These are phyloP conservation scores for Balaenoptera acutorostrata DNA, from an alignment of 2,113 vertebrate genomes.

Conservation along the genomic window DNA sequence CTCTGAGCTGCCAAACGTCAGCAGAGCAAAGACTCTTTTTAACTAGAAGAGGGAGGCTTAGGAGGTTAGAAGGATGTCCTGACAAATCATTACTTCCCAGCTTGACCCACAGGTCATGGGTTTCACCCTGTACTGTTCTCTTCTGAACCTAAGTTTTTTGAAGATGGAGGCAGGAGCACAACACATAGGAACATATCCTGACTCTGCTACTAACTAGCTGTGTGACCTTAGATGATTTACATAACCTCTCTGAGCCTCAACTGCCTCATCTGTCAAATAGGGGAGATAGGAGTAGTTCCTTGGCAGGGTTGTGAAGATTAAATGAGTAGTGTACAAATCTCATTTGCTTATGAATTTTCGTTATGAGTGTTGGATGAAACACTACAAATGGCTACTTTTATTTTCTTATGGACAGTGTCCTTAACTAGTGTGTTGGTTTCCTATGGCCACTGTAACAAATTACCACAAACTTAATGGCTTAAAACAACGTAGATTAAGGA, in stretches of 20 bases:
- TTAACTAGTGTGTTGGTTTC: not conserved
- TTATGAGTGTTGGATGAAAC: too few relatives aligned
- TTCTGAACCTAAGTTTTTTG: not conserved
- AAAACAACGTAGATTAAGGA: not conserved
- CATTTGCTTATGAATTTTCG: too few relatives aligned
- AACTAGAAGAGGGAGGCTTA: not conserved
- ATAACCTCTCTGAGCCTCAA: not conserved
- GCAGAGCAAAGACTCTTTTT: not conserved
- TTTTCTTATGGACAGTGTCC: not conserved
- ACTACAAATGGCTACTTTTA: rapidly evolving
- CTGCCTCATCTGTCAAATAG: not conserved
- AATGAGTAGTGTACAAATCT: not conserved
- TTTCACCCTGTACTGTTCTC: not conserved
- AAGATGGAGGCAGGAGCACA: not conserved
- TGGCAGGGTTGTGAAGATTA: not conserved
- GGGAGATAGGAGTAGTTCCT: not conserved
- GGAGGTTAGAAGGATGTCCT: not conserved
- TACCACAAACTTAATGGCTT: too few relatives aligned
- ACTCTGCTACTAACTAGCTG: not conserved
- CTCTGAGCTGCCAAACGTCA: constrained; percentile 70
- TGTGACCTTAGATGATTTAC: not conserved
- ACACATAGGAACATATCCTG: not conserved
- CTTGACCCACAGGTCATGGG: not conserved
- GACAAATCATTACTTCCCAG: not conserved
- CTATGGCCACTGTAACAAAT: not conserved